Percentiles rank a stretch among this genome's conserved stretches.
Evolutionary conservation across 1,140 invertebrate genomes (phyloP).

Genomic region (Bombus waltoni): DNA sequence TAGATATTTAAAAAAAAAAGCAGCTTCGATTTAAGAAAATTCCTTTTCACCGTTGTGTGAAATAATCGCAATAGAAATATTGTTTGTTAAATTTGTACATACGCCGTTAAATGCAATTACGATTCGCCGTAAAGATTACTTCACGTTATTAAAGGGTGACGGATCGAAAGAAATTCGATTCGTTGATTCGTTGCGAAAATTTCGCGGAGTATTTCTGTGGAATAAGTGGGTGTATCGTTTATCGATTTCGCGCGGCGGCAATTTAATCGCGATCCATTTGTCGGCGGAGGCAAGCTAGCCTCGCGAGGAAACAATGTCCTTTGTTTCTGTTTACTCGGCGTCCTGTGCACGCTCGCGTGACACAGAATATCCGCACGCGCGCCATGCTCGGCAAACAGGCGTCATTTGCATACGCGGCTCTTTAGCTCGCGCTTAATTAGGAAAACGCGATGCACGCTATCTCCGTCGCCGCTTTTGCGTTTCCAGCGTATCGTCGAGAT

Average conservation of each 20-base stretch:
- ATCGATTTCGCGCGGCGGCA: neutral
- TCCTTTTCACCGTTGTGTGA: too few species aligned
- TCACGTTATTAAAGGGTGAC: neutral
- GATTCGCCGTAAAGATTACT: too few species aligned
- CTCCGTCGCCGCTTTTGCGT: slow-evolving; percentile 10
- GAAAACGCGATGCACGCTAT: slow-evolving; percentile 47
- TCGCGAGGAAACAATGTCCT: slow-evolving; percentile 34
- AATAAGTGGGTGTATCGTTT: neutral
- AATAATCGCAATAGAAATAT: too few species aligned
- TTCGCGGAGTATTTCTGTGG: neutral
- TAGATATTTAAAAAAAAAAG: too few species aligned
- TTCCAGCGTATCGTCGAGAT: neutral
- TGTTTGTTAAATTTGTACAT: too few species aligned
- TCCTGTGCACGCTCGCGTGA: neutral
- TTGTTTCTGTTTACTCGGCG: slow-evolving; percentile 45
- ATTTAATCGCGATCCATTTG: slow-evolving; percentile 37
- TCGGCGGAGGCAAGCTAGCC: slow-evolving; percentile 7
- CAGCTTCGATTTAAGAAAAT: too few species aligned
- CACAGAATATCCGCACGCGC: slow-evolving; percentile 16
- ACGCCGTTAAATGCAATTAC: too few species aligned
- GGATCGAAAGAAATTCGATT: too few species aligned
- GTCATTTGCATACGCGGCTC: slow-evolving; percentile 68
- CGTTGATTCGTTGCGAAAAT: neutral
- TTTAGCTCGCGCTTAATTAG: slow-evolving; percentile 68
- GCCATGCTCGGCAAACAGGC: slow-evolving; percentile 54